These are phyloP conservation scores for Sarcophaga carnaria DNA, from an alignment of 2,888 invertebrate genomes.

Conservation along the genomic window DNA sequence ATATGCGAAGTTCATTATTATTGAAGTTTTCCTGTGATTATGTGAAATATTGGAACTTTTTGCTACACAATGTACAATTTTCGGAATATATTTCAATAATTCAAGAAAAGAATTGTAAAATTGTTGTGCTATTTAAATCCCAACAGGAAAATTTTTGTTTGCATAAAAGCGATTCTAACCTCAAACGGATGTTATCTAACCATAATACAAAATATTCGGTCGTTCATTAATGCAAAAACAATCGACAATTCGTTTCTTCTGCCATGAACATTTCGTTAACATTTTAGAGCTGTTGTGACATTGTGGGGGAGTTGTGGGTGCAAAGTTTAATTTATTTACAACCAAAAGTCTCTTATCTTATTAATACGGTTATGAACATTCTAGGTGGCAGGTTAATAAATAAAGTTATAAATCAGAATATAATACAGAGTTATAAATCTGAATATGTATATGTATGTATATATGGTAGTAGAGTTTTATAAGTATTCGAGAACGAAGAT, in stretches of 20 bases:
- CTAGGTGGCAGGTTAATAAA: neutral
- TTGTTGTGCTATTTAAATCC: slow-evolving; percentile 57
- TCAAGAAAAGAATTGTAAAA: neutral
- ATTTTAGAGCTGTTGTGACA: slow-evolving; percentile 5
- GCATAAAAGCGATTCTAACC: slow-evolving; percentile 75
- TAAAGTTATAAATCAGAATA: too few species aligned
- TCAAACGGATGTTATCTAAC: slow-evolving; percentile 79
- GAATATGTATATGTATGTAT: too few species aligned
- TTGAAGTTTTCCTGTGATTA: slow-evolving; percentile 4
- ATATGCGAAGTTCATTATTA: neutral
- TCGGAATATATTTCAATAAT: slow-evolving; percentile 2
- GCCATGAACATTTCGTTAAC: neutral
- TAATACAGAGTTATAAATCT: too few species aligned
- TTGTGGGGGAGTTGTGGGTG: neutral
- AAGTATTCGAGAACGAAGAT: too few species aligned
- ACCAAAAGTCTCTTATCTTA: slow-evolving; percentile 10
- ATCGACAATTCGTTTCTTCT: slow-evolving; percentile 25
- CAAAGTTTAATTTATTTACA: neutral
- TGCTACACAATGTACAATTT: neutral
- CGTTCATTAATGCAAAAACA: slow-evolving; percentile 33
- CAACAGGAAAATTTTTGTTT: slow-evolving; percentile 66
- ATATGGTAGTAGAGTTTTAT: too few species aligned
- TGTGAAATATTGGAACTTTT: neutral
- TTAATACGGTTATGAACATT: slow-evolving; percentile 4
- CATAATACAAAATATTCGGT: slow-evolving; percentile 53